These are phyloP conservation scores for Xiphorhynchus erythropygius DNA, from an alignment of 2,797 vertebrate species.

Conservation along the genomic window DNA sequence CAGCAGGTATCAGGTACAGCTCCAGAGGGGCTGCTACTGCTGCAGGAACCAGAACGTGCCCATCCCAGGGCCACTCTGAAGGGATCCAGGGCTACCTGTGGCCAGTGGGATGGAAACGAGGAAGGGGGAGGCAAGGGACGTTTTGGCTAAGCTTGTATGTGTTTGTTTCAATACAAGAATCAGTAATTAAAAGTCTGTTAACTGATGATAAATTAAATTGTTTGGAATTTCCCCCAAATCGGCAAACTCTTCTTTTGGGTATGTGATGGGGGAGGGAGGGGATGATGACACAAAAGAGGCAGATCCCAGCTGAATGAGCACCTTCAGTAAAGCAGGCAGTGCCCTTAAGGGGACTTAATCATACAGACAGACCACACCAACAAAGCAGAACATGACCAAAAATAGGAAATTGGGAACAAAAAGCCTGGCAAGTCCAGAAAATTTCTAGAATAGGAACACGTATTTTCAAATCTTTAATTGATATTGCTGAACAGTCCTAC, in stretches of 20 bases:
- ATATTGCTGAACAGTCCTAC: neutral
- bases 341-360: neutral
- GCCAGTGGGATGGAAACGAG: neutral
- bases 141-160: neutral
- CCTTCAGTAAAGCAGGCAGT: neutral
- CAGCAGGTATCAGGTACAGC: neutral
- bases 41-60: fast-evolving
- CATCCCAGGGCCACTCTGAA: neutral
- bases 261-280: neutral
- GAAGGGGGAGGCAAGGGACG: neutral
- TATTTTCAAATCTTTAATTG: neutral
- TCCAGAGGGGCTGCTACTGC: neutral
- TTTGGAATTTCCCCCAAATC: neutral
- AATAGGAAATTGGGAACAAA: fast-evolving
- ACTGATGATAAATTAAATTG: neutral
- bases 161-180: too few species aligned
- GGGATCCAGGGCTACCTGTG: fast-evolving
- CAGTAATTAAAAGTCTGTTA: neutral
- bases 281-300: neutral
- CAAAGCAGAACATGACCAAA: neutral
- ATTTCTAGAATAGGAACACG: neutral
- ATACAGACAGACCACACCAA: neutral
- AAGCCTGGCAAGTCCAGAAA: neutral
- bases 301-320: neutral
- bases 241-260: neutral